Base-by-base conservation (phyloP, 2,113 vertebrate species). In the Sterna hirundo region DNA sequence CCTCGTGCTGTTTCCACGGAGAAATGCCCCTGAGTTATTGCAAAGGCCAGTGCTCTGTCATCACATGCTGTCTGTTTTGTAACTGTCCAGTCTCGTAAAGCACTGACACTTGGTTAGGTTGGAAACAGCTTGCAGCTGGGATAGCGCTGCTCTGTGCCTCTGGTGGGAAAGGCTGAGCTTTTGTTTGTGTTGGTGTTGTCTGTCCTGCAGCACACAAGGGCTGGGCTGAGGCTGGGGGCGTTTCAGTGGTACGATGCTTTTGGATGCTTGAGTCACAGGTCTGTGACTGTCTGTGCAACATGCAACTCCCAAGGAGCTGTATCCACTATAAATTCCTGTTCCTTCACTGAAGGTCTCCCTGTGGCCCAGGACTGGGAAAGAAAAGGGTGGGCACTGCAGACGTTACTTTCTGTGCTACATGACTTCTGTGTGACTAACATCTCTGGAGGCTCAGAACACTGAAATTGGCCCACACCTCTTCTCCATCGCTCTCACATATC, bases 181-280 rank as follows among this genome's bases (percentile, higher is more conserved):
- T 85, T 95, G 80, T 95, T 96, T 79, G 5, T 72, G 66, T 72
- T 80, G 78, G 29, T 91, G 82, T 11, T 94, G 81, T 82, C 87
- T 80, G 70, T 92, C 57, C 92, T 65, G 86, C 40, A 70, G 88
- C 52, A 47, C 57, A 19, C 42, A 47, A 69, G 47, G 81, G 74
- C 52, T 85, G 91, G 78, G 55, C 72, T 87, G 86, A 85, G 26
- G 30, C 70, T 77, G 85, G 57, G 65, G 57, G 5, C 40, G 34
- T 74, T 88, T 94, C 62, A 62, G 23, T 20, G 66, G 16, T 62
- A 4, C 1, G 16, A 77, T 86, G 40, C n/a, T 85, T 94, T 86
- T 80, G 75, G 60, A 86, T 89, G 52, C 52, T 64, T 64, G 83
- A 90, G 54, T 87, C 69, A 68, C 57, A 47, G 64, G 20, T 72